These are phyloP conservation scores for Colaptes auratus DNA, from an alignment of 2,113 vertebrate species.

Conservation along the genomic window DNA sequence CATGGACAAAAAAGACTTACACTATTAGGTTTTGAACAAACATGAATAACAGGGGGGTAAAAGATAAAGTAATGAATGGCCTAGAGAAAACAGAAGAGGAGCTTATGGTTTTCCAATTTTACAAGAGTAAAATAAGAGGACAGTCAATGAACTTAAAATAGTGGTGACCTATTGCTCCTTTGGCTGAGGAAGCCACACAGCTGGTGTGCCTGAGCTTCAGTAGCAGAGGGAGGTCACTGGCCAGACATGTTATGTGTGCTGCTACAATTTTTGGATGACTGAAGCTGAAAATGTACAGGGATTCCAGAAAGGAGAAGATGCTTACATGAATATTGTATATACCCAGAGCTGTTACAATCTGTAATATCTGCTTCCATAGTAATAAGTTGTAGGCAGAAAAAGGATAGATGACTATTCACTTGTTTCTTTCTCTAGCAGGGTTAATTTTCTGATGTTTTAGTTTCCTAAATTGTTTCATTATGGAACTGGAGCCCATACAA, in stretches of 20 bases:
- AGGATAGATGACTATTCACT: neutral
- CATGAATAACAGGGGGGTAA: neutral
- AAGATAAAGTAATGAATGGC: conserved; percentile 43
- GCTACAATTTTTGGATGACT: neutral
- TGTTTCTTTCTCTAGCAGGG: neutral
- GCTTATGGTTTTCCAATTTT: conserved; percentile 26
- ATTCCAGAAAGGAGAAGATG: neutral
- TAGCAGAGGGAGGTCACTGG: conserved; percentile 12
- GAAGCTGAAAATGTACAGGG: neutral
- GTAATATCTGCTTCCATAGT: neutral
- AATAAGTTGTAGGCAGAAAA: neutral
- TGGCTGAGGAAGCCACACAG: conserved; percentile 43
- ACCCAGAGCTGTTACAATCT: neutral
- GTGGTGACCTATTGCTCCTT: conserved; percentile 54
- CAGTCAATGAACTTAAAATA: conserved; percentile 50
- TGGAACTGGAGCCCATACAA: neutral
- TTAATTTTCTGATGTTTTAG: neutral
- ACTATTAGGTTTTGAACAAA: neutral
- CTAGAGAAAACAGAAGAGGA: conserved; percentile 49
- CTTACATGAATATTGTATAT: neutral
- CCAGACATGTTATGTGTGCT: neutral
- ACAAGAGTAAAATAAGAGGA: conserved; percentile 18
- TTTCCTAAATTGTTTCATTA: neutral
- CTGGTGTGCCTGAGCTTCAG: conserved; percentile 14
- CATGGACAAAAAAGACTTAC: neutral